Conservation (phyloP, 92 coral and sea anemone genomes). For the Siderastrea radians region DNA sequence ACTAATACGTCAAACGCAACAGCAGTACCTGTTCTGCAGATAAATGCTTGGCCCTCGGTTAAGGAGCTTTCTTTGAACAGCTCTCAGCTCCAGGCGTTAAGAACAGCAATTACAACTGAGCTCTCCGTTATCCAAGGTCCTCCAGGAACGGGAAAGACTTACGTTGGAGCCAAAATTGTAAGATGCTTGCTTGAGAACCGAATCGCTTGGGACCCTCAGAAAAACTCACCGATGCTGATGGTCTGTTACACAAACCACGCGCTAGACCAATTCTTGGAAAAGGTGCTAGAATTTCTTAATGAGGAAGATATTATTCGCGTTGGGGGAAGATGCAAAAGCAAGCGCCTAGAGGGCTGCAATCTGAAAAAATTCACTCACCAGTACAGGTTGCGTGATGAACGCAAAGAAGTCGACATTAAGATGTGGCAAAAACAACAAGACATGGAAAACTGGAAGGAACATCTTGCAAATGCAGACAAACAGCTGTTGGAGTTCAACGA, state of each 20-base stretch:
- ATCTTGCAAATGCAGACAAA: neutral
- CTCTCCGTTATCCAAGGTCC: constrained; percentile 90
- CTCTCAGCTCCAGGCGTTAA: constrained; percentile 79
- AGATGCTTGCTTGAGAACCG: constrained; percentile 63
- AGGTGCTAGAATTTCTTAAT: constrained; percentile 51
- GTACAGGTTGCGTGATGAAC: neutral
- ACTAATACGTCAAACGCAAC: neutral
- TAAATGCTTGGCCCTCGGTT: constrained; percentile 70
- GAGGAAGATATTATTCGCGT: constrained; percentile 69
- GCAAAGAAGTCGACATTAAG: neutral
- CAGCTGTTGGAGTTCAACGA: neutral
- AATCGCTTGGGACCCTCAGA: constrained; percentile 42
- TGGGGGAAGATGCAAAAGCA: constrained; percentile 81
- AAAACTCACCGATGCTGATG: constrained; percentile 83
- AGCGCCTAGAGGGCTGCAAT: constrained; percentile 40
- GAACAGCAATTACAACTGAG: constrained; percentile 79
- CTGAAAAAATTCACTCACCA: constrained; percentile 34
- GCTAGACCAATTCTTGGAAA: constrained; percentile 87
- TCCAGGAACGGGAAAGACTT: constrained; percentile 88
- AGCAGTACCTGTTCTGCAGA: constrained; percentile 43
- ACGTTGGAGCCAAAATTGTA: constrained; percentile 83
- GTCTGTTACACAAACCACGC: constrained; percentile 91
- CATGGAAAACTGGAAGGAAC: neutral
- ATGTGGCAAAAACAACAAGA: neutral
- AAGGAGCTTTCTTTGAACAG: constrained; percentile 56